Conservation (phyloP, 2,888 invertebrate species). For the Meganola albula region DNA sequence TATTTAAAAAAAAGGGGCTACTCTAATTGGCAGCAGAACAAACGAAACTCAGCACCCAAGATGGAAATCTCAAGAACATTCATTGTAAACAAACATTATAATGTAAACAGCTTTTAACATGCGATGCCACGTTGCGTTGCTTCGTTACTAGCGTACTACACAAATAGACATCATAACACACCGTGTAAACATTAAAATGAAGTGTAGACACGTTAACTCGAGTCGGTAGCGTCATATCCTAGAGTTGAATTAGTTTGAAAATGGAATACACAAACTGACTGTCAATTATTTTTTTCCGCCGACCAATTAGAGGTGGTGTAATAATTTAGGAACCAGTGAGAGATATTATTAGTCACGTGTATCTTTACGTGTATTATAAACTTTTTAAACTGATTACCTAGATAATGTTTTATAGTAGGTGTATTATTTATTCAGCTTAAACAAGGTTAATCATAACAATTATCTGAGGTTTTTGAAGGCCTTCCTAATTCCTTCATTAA, state of each 20-base stretch:
- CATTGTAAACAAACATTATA: conserved; percentile 35
- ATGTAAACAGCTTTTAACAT: conserved; percentile 32
- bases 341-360: too few relatives aligned
- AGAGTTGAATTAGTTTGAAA: conserved; percentile 11
- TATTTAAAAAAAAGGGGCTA: conserved; percentile 6
- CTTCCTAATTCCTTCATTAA: background rate
- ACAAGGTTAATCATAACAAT: too few relatives aligned
- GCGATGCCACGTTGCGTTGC: conserved; percentile 34
- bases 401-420: conserved; percentile 8
- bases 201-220: conserved; percentile 26
- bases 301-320: conserved; percentile 14
- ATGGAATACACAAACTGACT: conserved; percentile 13
- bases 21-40: conserved; percentile 27
- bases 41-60: conserved; percentile 17
- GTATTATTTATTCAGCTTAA: too few relatives aligned
- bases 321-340: too few relatives aligned
- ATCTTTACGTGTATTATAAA: too few relatives aligned
- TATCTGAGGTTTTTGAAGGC: too few relatives aligned
- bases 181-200: conserved; percentile 38
- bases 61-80: conserved; percentile 26
- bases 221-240: conserved; percentile 1
- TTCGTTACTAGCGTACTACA: conserved; percentile 31
- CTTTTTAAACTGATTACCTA: conserved; percentile 7
- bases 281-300: conserved; percentile 15
- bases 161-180: conserved; percentile 46